A percentile compares a stretch with the other conserved stretches of the same genome.
Conservation (phyloP, 1,140 invertebrate genomes). For the Aphelenchoides besseyi region DNA sequence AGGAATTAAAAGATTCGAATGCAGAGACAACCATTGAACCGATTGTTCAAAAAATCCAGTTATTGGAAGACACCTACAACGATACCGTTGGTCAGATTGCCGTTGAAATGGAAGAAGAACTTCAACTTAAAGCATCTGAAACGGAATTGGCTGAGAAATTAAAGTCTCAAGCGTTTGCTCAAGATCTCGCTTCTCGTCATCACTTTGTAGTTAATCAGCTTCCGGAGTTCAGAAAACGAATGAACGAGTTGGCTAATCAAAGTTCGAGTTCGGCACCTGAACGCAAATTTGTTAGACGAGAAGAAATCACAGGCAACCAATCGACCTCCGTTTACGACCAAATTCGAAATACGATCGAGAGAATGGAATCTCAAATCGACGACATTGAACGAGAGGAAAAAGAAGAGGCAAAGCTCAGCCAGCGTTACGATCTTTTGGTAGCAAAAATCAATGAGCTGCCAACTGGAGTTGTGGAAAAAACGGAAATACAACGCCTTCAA, state of each 20-base stretch:
- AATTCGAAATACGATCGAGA: not conserved
- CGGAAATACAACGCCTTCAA: not conserved
- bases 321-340: not conserved
- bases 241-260: not conserved
- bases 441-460: constrained; percentile 2
- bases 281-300: not conserved
- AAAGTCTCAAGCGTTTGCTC: not conserved
- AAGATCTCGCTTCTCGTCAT: not conserved
- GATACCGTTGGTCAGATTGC: not conserved
- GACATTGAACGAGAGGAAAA: no score
- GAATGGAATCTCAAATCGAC: not conserved
- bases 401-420: not conserved
- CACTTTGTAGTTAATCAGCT: not conserved
- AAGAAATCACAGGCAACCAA: not conserved
- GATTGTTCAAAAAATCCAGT: not conserved
- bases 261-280: not conserved
- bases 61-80: not conserved
- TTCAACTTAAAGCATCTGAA: not conserved
- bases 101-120: not conserved
- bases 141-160: not conserved
- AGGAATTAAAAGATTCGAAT: not conserved
- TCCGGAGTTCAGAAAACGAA: not conserved
- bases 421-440: constrained; percentile 1
- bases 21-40: not conserved
- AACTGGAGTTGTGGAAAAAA: not conserved